Evolutionary conservation across 2,113 vertebrate species (phyloP).

Genomic region (Apteryx mantelli): DNA sequence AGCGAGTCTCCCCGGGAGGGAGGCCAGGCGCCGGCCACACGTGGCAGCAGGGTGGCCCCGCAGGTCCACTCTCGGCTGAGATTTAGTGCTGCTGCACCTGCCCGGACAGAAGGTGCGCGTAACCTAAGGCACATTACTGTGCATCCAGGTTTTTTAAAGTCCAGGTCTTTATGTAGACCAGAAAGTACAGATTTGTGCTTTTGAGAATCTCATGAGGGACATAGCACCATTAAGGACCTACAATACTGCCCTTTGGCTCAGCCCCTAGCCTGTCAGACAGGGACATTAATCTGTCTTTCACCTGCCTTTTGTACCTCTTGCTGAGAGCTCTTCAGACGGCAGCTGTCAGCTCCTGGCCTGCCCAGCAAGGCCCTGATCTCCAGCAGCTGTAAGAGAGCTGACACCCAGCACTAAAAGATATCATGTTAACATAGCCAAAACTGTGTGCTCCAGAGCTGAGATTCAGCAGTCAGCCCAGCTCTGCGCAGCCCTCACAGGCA

Average conservation of each 20-base stretch:
- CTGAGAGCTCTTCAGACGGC: background rate
- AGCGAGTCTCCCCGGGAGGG: background rate
- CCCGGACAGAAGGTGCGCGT: background rate
- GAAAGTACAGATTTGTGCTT: background rate
- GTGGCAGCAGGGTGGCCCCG: background rate
- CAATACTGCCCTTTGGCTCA: background rate
- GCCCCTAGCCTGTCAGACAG: background rate
- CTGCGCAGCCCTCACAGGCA: background rate
- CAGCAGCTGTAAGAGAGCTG: background rate
- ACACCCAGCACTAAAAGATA: background rate
- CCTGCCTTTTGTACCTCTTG: background rate
- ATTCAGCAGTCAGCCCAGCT: background rate
- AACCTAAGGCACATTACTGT: background rate
- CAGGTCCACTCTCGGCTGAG: background rate
- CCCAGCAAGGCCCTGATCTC: background rate
- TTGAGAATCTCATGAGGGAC: background rate
- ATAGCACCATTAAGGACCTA: background rate
- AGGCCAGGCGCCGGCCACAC: background rate
- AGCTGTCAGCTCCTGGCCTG: background rate
- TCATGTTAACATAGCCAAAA: background rate
- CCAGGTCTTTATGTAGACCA: background rate
- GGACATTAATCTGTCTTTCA: background rate
- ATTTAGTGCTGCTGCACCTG: background rate
- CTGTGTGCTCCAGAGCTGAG: background rate
- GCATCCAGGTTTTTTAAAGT: background rate